Conservation (phyloP, 2,888 invertebrate species). For the Anthophora plumipes region DNA sequence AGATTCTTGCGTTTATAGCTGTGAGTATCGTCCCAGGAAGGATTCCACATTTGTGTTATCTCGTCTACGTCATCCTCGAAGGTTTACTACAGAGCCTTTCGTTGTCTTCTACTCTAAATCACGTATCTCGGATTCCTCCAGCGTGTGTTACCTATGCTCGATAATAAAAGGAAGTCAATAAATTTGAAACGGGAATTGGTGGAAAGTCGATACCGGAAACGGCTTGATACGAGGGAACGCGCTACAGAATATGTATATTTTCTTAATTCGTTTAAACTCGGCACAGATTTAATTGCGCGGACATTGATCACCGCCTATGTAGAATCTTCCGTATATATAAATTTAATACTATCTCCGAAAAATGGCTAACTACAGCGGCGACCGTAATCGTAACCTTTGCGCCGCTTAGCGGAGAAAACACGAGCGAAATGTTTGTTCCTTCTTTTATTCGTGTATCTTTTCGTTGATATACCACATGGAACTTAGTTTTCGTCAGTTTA, state of each 20-base stretch:
- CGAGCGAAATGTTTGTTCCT: not conserved
- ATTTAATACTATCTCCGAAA: constrained; percentile 31
- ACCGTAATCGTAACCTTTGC: constrained; percentile 18
- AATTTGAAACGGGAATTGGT: not conserved
- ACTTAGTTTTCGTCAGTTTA: not conserved
- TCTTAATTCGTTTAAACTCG: constrained; percentile 40
- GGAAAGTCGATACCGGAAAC: not conserved
- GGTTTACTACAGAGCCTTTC: not conserved
- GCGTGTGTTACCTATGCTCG: not conserved
- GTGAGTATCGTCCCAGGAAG: constrained; percentile 3
- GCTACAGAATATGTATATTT: constrained; percentile 38
- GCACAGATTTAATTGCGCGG: constrained; percentile 31
- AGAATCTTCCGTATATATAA: constrained; percentile 27
- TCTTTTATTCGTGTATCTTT: not conserved
- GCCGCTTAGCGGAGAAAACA: constrained; percentile 44
- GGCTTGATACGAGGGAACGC: constrained; percentile 16
- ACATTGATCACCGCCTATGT: not conserved
- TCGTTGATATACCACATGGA: not conserved
- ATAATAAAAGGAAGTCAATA: constrained; percentile 25
- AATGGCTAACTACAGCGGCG: constrained; percentile 7
- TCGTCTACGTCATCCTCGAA: not conserved
- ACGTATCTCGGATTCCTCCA: not conserved
- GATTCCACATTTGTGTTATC: constrained; percentile 18
- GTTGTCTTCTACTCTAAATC: not conserved
- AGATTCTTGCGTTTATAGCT: constrained; percentile 11